Evolutionary conservation across 2,113 vertebrate genomes (phyloP), one percentile per base, ranked within the genome.

Genomic region (Lasiurus borealis): DNA sequence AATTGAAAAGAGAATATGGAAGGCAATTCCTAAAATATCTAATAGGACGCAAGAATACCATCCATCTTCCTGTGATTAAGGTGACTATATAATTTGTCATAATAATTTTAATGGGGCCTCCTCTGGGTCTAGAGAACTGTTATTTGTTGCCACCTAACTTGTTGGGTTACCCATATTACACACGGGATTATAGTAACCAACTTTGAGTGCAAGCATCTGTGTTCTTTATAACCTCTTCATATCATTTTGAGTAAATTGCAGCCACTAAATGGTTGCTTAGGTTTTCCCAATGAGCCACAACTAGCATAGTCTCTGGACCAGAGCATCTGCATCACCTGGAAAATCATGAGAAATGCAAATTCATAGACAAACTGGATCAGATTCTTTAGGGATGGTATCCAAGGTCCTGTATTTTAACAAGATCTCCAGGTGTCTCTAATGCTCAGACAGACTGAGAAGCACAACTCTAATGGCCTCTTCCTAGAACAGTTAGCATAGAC

Each of bases 11-110:
- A 62, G 69, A 81, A 10, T 31, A 90, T 21, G 95, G 84, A 69
- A 71, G 81, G 68, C 29, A 68, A 36, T 92, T 97, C 46, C 31
- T 97, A 57, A 85, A 12, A 64, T 91, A 16, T n/a, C 76, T 97
- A 29, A 87, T 34, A 86, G 66, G 19, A 31, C 87, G 13, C 46
- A 36, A 89, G 1, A 7, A 59, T 68, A 44, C 2, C 4, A 2
- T 97, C 93, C 50, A 52, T 72, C 87, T 95, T 90, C 93, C 93
- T 0, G 34, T 57, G 7, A 19, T 57, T 50, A 31, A 96, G 97
- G 97, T 97, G 52, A 96, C 7, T 68, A 7, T 44, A 9, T 48
- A 34, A 31, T 64, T 83, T 87, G 46, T 80, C 59, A 29, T 14
- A 1, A 48, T 57, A 14, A 59, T 29, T n/a, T 85, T 21, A 18